Evolutionary conservation across 1,140 invertebrate species (phyloP), one percentile per base, ranked within the genome.

Genomic region (Centruroides vittatus): DNA sequence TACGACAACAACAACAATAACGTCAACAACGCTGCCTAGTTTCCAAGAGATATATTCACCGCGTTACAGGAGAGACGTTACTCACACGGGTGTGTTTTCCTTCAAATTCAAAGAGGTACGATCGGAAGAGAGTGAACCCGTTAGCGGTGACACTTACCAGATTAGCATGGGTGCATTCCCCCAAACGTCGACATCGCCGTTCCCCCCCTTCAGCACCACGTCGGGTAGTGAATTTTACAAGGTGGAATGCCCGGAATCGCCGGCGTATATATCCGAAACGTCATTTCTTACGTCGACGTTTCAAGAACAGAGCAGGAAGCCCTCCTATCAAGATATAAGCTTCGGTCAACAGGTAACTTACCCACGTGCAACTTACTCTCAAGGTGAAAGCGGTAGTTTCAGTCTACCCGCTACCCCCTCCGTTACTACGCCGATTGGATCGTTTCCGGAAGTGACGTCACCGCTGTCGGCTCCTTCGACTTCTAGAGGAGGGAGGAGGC

Each of bases 11-110:
- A 36, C 51, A 23, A 10, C 10, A 41, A 51, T 7, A 47, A 34
- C 13, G 35, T 57, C 36, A 3, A 23, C 34, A 70, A 67, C 69
- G 72, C 73, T 89, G 61, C 86, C 86, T 55, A 88, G 86, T 75
- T 90, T 89, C 75, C 85, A 88, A 76, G 88, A 89, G 74, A 89
- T 86, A 36, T 89, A 89, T 72, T 86, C 85, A 47, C 79, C 85
- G 48, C 80, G 76, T 73, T 74, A 63, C 78, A 78, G 67, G 75
- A 78, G 73, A 76, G 82, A 69, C 73, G 80, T 64, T 73, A 78
- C 69, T 59, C 55, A 63, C 52, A n/a, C 64, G 59, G 50, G 67
- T 60, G 59, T 67, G 8, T 67, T 67, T 53, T 67, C 65, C 6
- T 65, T 67, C 46, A 67, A 65, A 50, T 65, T 67, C 36, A 63